phyloP scores from a whole-genome alignment of 2,113 vertebrate genomes.

The Paradoxurus hermaphroditus region DNA sequence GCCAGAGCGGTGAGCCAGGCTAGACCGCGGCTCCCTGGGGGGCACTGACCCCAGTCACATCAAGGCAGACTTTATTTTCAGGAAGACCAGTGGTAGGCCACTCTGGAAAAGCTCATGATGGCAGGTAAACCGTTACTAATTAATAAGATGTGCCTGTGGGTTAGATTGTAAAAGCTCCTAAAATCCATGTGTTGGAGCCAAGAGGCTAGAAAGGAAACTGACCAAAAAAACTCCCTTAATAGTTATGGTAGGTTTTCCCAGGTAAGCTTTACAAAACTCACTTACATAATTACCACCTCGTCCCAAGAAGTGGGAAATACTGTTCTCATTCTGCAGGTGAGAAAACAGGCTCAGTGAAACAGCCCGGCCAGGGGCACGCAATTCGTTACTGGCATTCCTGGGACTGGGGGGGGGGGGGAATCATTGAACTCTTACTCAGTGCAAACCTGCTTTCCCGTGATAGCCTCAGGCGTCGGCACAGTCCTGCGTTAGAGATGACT shows the following conservation, averaged over 20 bases:
- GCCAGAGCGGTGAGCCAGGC: not conserved
- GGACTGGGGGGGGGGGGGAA: not conserved
- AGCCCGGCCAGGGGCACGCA: not conserved
- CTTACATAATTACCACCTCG: no score
- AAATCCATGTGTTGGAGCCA: not conserved
- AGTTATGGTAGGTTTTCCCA: not conserved
- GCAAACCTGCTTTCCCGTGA: not conserved
- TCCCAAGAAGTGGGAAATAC: not conserved
- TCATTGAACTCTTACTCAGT: not conserved
- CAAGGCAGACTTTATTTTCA: not conserved
- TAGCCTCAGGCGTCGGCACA: not conserved
- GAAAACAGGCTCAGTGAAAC: not conserved
- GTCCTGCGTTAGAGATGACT: not conserved
- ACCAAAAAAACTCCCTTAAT: not conserved
- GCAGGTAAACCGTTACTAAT: not conserved
- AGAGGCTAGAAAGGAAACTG: not conserved
- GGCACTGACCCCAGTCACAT: not conserved
- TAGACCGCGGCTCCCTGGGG: not conserved
- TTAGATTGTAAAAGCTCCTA: not conserved
- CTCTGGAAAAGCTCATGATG: not conserved
- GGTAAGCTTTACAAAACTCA: no score
- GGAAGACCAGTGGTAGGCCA: not conserved
- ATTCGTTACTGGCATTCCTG: not conserved
- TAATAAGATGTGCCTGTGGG: not conserved
- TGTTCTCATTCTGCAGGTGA: not conserved